Percentiles rank a stretch among this genome's conserved stretches.
phyloP scores from a whole-genome alignment of 1,140 invertebrate genomes.

The Drosophila sp. region DNA sequence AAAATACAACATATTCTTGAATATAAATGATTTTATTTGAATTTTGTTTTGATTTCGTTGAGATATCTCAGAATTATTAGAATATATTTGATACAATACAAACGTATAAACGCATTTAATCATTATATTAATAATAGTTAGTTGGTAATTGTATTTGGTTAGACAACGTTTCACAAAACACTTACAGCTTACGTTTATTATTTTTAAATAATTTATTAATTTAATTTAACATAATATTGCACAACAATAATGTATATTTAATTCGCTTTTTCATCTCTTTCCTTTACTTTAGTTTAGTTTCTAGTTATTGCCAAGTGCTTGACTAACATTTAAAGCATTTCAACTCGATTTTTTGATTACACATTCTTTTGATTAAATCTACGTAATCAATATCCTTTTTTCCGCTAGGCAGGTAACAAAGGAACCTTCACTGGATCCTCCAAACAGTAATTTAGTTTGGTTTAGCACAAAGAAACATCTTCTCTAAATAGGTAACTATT shows the following conservation, averaged over 20 bases:
- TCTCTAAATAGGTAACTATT: constrained; percentile 23
- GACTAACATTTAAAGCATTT: constrained; percentile 71
- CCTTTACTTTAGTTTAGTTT: constrained; percentile 61
- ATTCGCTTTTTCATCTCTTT: constrained; percentile 29
- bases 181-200: constrained; percentile 61
- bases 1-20: constrained; percentile 45
- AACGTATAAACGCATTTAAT: constrained; percentile 74
- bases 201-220: constrained; percentile 7
- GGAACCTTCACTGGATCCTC: constrained; percentile 50
- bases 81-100: constrained; percentile 75
- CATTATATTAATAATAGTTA: constrained; percentile 60
- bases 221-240: constrained; percentile 54
- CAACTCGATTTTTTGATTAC: constrained; percentile 53
- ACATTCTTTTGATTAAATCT: constrained; percentile 49
- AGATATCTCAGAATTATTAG: constrained; percentile 34
- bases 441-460: constrained; percentile 9
- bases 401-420: constrained; percentile 59
- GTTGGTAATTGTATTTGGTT: constrained; percentile 71
- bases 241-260: constrained; percentile 55
- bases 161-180: constrained; percentile 79
- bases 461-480: constrained; percentile 32
- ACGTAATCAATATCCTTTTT: not conserved
- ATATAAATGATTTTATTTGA: constrained; percentile 57
- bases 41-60: constrained; percentile 48
- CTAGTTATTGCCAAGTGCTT: constrained; percentile 60